Evolutionary conservation across 2,113 vertebrate species (phyloP), one percentile per base, ranked within the genome.

Genomic region (Pogonocichla stellata): DNA sequence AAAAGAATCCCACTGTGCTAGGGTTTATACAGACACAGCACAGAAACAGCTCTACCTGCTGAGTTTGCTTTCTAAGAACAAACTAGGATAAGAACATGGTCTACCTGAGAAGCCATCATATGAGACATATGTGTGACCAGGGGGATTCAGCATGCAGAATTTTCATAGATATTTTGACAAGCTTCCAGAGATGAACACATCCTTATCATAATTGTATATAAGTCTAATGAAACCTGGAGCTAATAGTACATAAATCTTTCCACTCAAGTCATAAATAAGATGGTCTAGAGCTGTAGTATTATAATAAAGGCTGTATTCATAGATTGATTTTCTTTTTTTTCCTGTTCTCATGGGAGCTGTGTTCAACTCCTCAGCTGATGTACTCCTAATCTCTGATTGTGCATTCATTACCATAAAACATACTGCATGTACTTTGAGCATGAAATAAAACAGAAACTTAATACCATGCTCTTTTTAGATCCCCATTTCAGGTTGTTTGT

Each of bases 401-500:
- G 65, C 72, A 92, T 86, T 92, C 72, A 84, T 96, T 95, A 94
- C 77, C 60, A 62, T 90, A 93, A 94, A 95, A 86, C 51, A 83
- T 88, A 90, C 47, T 93, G 36, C 60, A 64, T 71, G 83, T 79
- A 88, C 75, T 95, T 86, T 75, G 48, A 92, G 94, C 86, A 88
- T 93, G 48, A 97, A 95, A 88, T 86, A 78, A 96, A 91, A 71
- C 80, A 96, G 86, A 93, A 93, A 95, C 92, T 65, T 93, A 91
- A 95, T 81, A 79, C 69, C n/a, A n/a, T 72, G n/a, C 70, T 92
- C 91, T 86, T 93, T 95, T 95, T 91, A 84, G 77, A 95, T 84
- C 40, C 48, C 31, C 19, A 65, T 89, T 93, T 87, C 83, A 86
- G 16, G 48, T 88, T 93, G 73, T 97, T 97, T 96, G 84, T 81